Conservation (phyloP, 2,888 invertebrate species). For the Fragum fragum region DNA sequence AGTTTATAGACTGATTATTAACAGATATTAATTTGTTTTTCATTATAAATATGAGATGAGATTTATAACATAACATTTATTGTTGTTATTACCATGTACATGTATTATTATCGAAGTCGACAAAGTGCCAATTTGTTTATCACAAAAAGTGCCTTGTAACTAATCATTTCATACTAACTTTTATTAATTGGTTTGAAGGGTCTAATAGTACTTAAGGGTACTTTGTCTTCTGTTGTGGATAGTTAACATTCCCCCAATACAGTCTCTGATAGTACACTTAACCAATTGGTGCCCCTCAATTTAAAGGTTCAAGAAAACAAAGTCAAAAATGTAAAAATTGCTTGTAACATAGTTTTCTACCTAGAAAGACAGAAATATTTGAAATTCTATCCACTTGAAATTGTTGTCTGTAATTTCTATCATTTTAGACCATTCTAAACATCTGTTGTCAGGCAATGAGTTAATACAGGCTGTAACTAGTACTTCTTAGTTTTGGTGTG, state of each 20-base stretch:
- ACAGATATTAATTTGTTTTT: conserved; percentile 27
- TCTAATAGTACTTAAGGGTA: too few species aligned
- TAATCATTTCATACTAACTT: conserved; percentile 48
- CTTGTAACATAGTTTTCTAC: too few species aligned
- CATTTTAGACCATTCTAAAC: too few species aligned
- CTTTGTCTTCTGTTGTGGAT: not conserved
- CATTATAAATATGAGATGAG: conserved; percentile 35
- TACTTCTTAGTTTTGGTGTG: too few species aligned
- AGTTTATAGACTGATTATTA: conserved; percentile 24
- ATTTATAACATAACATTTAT: conserved; percentile 41
- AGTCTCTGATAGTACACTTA: conserved; percentile 18
- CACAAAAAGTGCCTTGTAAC: conserved; percentile 60
- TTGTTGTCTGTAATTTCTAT: too few species aligned
- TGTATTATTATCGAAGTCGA: conserved; percentile 38
- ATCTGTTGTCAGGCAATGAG: too few species aligned
- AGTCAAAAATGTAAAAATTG: too few species aligned
- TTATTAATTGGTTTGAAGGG: conserved; percentile 34
- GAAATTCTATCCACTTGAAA: too few species aligned
- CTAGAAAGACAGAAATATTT: too few species aligned
- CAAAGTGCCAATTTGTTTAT: conserved; percentile 62
- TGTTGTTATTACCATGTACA: conserved; percentile 1
- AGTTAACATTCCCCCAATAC: not conserved
- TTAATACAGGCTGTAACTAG: too few species aligned
- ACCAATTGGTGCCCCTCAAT: too few species aligned
- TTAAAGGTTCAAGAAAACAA: too few species aligned